Evolutionary conservation across 2,888 invertebrate species (phyloP), one percentile per base, ranked within the genome.

Genomic region (Boloria euphrosyne): DNA sequence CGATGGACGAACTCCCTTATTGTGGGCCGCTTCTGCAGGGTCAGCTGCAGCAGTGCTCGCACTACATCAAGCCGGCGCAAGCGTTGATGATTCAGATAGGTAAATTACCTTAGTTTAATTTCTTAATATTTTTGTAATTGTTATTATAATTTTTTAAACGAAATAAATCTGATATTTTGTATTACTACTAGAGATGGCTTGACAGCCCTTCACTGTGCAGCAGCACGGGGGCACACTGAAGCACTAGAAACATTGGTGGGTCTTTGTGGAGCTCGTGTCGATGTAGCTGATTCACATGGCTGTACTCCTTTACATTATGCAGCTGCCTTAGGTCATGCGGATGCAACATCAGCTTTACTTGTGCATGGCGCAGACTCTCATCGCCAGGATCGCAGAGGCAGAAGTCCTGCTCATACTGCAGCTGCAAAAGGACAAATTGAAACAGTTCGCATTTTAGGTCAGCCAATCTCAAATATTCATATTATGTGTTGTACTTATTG

Each of bases 11-110:
- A 98, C 98, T 76, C 99, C 99, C 0, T 92, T 99, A 62, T 90
- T 99, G 13, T 99, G 99, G 99, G 99, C 99, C 0, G 98, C 99
- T 0, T 98, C 98, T 73, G 98, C 99, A 22, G 99, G 99, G 5
- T 98, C 98, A 49, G 95, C 97, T 0, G 97, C 98, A 73, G 99
- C 98, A 0, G 96, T 99, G 65, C 92, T 97, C 57, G 96, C 97
- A 0, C 89, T 99, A 66, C 95, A 98, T 16, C 96, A 97, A 81
- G 96, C 97, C 0, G 98, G 98, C 1, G 96, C 97, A 0, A 94
- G 95, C 62, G 95, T 97, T 4, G 95, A 96, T 79, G 95, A 96
- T 49, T 93, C 95, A 50, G 98, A 98, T 84, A 96, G 97, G 94
- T 77, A 44, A 13, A 7, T 55, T 50, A 50, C 43, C 14, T 59